phyloP scores from a whole-genome alignment of 1,140 invertebrate genomes.

The Drosophila santomea region DNA sequence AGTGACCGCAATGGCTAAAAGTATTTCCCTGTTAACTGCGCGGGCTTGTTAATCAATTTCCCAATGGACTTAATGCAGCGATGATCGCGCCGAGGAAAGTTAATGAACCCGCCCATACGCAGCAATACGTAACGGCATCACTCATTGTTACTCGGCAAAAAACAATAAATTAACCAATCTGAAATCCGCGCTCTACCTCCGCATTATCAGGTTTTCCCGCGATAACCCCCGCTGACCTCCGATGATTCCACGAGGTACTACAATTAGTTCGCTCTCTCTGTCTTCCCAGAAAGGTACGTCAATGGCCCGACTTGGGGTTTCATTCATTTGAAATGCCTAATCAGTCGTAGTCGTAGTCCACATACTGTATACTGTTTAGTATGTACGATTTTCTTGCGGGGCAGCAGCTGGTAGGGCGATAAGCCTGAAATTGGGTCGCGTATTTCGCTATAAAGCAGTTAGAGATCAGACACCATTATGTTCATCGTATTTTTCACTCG shows the following conservation, averaged over 20 bases:
- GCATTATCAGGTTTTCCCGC: constrained; percentile 30
- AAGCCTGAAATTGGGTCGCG: constrained; percentile 75
- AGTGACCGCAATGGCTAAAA: constrained; percentile 60
- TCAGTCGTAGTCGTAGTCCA: constrained; percentile 25
- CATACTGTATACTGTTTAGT: background rate
- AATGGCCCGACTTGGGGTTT: constrained; percentile 39
- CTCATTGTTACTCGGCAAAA: constrained; percentile 21
- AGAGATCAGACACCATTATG: constrained; percentile 53
- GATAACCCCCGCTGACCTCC: constrained; percentile 54
- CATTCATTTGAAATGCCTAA: constrained; percentile 72
- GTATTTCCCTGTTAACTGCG: constrained; percentile 71
- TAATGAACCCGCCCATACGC: constrained; percentile 21
- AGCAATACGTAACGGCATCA: constrained; percentile 22
- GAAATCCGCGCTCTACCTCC: constrained; percentile 6
- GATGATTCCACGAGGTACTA: constrained; percentile 35
- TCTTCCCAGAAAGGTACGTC: constrained; percentile 41
- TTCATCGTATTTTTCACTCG: constrained; percentile 28
- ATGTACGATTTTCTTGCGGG: constrained; percentile 13
- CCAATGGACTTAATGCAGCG: constrained; percentile 28
- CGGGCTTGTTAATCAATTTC: constrained; percentile 67
- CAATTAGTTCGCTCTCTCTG: constrained; percentile 25
- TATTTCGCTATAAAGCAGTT: constrained; percentile 71
- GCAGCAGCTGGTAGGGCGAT: constrained; percentile 57
- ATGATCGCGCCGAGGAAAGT: constrained; percentile 29
- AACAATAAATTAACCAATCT: constrained; percentile 45